phyloP scores from a whole-genome alignment of 1,140 invertebrate genomes.

The Caenorhabditis briggsae region DNA sequence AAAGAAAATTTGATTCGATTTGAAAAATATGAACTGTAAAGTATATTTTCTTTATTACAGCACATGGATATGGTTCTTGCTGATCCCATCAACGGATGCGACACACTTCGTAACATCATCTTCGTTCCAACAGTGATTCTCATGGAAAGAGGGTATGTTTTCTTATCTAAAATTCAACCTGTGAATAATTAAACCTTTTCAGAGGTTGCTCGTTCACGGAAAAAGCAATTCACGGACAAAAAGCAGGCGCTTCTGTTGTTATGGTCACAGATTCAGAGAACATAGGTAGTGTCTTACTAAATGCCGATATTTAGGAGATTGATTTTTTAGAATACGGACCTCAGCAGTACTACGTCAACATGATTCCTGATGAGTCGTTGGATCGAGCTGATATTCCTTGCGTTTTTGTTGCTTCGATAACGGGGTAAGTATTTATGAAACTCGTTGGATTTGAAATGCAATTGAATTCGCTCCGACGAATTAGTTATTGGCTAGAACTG shows the following conservation, averaged over 20 bases:
- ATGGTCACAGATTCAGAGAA: conserved; percentile 27
- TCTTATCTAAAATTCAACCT: background rate
- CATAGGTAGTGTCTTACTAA: background rate
- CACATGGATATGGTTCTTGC: conserved; percentile 18
- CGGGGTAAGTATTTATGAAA: background rate
- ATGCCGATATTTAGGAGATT: background rate
- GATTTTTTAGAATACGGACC: background rate
- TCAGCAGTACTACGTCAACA: conserved; percentile 45
- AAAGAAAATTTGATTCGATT: too few relatives aligned
- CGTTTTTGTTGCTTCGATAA: conserved; percentile 9
- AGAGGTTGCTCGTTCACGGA: conserved; percentile 27
- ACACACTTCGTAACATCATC: background rate
- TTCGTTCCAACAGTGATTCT: conserved; percentile 17
- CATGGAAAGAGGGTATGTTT: conserved; percentile 26
- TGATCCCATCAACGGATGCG: conserved; percentile 13
- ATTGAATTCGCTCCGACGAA: too few relatives aligned
- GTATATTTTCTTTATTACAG: background rate
- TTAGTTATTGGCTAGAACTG: too few relatives aligned
- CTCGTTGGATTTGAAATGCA: too few relatives aligned
- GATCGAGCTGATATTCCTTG: conserved; percentile 4
- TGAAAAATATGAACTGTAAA: background rate
- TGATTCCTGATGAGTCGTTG: conserved; percentile 35
- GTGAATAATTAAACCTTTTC: background rate
- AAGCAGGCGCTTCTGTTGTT: background rate
- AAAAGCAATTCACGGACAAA: conserved; percentile 6